These are phyloP conservation scores for Rhea pennata DNA, from an alignment of 2,113 vertebrate species.

Conservation along the genomic window DNA sequence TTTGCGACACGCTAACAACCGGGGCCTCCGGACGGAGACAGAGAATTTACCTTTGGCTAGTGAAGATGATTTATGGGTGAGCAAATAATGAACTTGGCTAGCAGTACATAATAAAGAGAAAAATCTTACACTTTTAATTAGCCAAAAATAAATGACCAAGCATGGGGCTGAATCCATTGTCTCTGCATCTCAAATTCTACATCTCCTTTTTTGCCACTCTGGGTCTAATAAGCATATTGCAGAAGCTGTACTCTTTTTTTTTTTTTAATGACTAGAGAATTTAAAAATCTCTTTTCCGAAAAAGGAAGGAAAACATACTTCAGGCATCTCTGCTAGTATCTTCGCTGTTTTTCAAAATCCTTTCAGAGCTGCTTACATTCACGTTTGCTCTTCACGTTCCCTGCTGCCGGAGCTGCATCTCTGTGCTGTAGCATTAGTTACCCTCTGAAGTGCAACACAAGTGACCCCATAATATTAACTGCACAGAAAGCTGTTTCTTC, in stretches of 20 bases:
- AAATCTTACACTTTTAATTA: slow-evolving; percentile 79
- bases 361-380: neutral
- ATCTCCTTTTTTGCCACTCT: neutral
- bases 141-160: slow-evolving; percentile 74
- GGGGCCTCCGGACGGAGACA: neutral
- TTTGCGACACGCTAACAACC: neutral
- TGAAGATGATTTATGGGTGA: slow-evolving; percentile 72
- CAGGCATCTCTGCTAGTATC: neutral
- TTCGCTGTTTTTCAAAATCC: neutral
- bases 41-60: slow-evolving; percentile 37
- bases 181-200: neutral
- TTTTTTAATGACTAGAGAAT: neutral
- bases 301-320: neutral
- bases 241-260: neutral
- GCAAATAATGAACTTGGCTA: slow-evolving; percentile 74
- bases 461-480: neutral
- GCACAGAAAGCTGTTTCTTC: neutral
- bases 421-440: neutral
- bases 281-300: neutral
- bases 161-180: slow-evolving; percentile 36
- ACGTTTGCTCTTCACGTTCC: neutral
- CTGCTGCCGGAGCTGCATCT: neutral
- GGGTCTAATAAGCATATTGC: neutral
- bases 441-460: neutral
- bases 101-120: slow-evolving; percentile 77